Evolutionary conservation across 2,888 invertebrate species (phyloP).

Genomic region (Eugnorisma glareosa): DNA sequence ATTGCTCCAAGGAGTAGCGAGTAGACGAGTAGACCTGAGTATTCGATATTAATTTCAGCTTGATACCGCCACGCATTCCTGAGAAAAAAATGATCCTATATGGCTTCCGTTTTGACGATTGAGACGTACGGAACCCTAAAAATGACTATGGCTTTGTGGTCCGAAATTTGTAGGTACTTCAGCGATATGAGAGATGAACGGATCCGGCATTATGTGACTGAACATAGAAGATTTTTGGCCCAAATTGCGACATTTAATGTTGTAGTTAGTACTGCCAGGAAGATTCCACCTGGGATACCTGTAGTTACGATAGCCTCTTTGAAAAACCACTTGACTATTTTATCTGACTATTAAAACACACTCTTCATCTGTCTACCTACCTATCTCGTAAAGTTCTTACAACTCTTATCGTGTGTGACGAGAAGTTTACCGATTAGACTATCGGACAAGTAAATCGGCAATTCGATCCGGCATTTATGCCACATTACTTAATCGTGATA

Average conservation of each 20-base stretch:
- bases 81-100: no score
- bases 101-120: no score
- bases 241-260: neutral
- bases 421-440: slow-evolving; percentile 37
- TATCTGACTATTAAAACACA: neutral
- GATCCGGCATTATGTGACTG: neutral
- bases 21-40: no score
- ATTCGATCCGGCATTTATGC: slow-evolving; percentile 57
- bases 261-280: neutral
- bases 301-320: neutral
- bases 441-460: slow-evolving; percentile 56
- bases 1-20: no score
- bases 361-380: neutral
- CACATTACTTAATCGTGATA: slow-evolving; percentile 51
- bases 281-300: neutral
- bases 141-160: neutral
- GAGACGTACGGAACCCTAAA: no score
- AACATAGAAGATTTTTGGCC: neutral
- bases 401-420: slow-evolving; percentile 13
- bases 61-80: no score
- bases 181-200: neutral
- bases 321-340: neutral
- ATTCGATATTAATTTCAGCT: no score
- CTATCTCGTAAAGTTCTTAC: neutral
- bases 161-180: neutral